Evolutionary conservation across 1,140 invertebrate species (phyloP).

Genomic region (Bombus pyrosoma): DNA sequence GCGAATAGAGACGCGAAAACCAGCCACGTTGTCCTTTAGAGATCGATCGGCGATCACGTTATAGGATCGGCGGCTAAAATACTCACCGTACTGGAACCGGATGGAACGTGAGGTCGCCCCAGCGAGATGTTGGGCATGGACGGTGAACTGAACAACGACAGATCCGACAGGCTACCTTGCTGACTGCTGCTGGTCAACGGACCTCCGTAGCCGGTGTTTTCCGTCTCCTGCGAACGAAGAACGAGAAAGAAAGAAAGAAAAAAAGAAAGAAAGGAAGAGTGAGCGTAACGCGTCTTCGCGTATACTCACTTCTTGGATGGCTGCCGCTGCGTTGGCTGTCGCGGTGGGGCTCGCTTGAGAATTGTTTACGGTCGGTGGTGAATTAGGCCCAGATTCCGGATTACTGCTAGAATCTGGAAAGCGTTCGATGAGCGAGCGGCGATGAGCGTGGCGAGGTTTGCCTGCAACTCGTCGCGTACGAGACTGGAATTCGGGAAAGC

Average conservation of each 20-base stretch:
- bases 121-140: slow-evolving; percentile 98
- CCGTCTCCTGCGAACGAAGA: slow-evolving; percentile 80
- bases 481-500: slow-evolving; percentile 10
- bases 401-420: slow-evolving; percentile 86
- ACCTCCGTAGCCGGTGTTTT: slow-evolving; percentile 83
- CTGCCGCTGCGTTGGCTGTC: slow-evolving; percentile 84
- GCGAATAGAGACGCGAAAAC: slow-evolving; percentile 19
- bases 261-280: too few species aligned
- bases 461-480: neutral
- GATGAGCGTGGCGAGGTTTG: neutral
- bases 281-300: rapidly evolving
- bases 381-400: slow-evolving; percentile 92
- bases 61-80: neutral
- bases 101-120: slow-evolving; percentile 89
- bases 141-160: slow-evolving; percentile 94
- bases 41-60: neutral
- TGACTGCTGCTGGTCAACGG: slow-evolving; percentile 82
- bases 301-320: slow-evolving; percentile 85
- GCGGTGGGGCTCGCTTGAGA: slow-evolving; percentile 84
- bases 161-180: slow-evolving; percentile 85
- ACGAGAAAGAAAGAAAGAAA: too few species aligned
- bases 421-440: slow-evolving; percentile 30
- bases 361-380: slow-evolving; percentile 87
- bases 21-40: too few species aligned
- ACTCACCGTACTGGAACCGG: slow-evolving; percentile 75